Evolutionary conservation across 2,113 vertebrate genomes (phyloP).

Genomic region (Amphiprion ocellaris): DNA sequence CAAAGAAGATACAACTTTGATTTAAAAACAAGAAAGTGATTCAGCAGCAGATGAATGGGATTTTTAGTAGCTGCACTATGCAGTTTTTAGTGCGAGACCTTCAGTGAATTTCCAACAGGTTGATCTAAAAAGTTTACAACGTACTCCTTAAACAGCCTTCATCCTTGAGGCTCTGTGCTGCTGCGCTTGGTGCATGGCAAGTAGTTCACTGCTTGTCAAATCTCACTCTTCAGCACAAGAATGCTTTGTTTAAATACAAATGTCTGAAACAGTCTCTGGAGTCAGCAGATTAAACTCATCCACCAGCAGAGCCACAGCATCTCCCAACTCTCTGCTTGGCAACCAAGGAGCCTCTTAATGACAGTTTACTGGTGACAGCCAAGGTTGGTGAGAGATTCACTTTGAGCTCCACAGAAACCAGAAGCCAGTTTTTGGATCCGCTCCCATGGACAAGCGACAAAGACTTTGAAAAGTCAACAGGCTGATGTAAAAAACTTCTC

Average conservation of each 20-base stretch:
- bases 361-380: constrained; percentile 20
- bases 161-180: constrained; percentile 13
- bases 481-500: not conserved
- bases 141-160: constrained; percentile 1
- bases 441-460: not conserved
- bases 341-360: constrained; percentile 26
- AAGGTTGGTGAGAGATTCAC: constrained; percentile 1
- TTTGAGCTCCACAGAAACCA: not conserved
- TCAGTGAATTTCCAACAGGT: constrained; percentile 1
- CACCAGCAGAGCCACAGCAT: not conserved
- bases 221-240: not conserved
- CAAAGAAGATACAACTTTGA: not conserved
- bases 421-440: not conserved
- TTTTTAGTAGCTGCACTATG: not conserved
- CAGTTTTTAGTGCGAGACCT: constrained; percentile 1
- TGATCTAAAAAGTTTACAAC: constrained; percentile 29
- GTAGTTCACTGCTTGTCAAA: constrained; percentile 5
- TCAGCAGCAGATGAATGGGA: not conserved
- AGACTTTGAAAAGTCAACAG: constrained; percentile 9
- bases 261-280: constrained; percentile 28
- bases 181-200: constrained; percentile 6
- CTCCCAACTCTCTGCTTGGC: constrained; percentile 17
- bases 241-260: constrained; percentile 18
- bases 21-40: not conserved
- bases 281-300: constrained; percentile 24